These are phyloP conservation scores for Dasyurus viverrinus DNA, from an alignment of 2,113 vertebrate genomes.

Conservation along the genomic window DNA sequence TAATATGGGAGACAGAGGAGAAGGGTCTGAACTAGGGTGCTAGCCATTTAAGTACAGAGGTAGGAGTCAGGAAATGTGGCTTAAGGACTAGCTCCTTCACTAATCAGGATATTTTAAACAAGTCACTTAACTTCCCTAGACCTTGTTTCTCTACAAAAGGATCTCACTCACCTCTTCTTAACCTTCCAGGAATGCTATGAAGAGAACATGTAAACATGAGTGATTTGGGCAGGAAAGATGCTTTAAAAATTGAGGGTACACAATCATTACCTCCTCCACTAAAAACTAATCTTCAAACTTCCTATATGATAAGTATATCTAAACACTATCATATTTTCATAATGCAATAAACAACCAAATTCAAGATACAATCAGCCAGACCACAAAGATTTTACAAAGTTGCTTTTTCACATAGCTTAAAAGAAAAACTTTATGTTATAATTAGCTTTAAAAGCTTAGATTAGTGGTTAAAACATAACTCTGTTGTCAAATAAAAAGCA, in stretches of 20 bases:
- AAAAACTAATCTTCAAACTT: not conserved
- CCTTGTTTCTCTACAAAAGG: not conserved
- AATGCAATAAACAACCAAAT: not conserved
- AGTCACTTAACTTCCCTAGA: not conserved
- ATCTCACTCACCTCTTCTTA: not conserved
- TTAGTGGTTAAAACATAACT: constrained; percentile 14
- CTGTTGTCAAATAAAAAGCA: constrained; percentile 16
- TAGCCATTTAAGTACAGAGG: not conserved
- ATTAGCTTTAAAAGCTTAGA: not conserved
- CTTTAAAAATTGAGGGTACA: not conserved
- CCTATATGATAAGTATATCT: not conserved
- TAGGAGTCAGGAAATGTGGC: not conserved
- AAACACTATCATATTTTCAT: not conserved
- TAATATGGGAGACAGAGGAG: not conserved
- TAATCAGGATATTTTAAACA: not conserved
- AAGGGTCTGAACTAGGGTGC: not conserved
- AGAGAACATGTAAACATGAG: not conserved
- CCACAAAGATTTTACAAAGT: not conserved
- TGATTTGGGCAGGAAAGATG: constrained; percentile 32
- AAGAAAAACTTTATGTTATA: constrained; percentile 19
- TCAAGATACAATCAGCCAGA: constrained; percentile 1
- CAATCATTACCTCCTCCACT: not conserved
- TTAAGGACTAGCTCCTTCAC: not conserved
- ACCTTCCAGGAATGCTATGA: constrained; percentile 15
- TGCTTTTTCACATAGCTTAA: constrained; percentile 13